A percentile compares a stretch with the other conserved stretches of the same genome.
These are phyloP conservation scores for Metallyticus violacea DNA, from an alignment of 2,888 invertebrate species.

Conservation along the genomic window DNA sequence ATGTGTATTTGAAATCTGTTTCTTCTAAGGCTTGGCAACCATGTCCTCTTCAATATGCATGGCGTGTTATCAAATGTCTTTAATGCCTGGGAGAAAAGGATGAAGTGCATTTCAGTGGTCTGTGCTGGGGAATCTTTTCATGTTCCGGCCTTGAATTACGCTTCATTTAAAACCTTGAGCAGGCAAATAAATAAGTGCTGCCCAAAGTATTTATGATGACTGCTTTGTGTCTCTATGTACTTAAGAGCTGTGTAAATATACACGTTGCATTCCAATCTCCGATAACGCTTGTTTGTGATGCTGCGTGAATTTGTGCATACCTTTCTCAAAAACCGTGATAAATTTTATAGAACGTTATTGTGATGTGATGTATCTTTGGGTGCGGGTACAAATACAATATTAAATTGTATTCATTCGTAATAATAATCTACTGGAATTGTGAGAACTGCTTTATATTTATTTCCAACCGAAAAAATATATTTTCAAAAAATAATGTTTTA, in stretches of 20 bases:
- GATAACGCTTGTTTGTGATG: background rate
- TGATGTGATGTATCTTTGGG: too few species aligned
- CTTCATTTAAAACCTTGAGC: background rate
- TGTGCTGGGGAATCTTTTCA: background rate
- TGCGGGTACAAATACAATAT: too few species aligned
- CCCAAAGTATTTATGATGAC: background rate
- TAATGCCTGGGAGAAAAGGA: background rate
- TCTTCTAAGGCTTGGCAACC: background rate
- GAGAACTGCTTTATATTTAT: too few species aligned
- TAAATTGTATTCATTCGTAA: too few species aligned
- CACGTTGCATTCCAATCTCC: background rate
- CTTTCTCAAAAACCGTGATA: too few species aligned
- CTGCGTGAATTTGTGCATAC: background rate
- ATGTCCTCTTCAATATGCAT: background rate
- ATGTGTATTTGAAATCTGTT: background rate
- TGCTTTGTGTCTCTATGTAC: background rate
- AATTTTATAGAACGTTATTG: too few species aligned
- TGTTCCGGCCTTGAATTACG: background rate
- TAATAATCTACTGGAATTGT: too few species aligned
- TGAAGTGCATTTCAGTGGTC: background rate
- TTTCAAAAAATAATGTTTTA: too few species aligned
- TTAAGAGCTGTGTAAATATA: background rate
- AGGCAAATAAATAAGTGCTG: too few species aligned
- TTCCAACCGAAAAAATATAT: too few species aligned
- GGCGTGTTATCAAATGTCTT: background rate